A percentile compares a stretch with the other conserved stretches of the same genome.
Conservation (phyloP, 2,888 invertebrate genomes). For the Flabesymbios commensalis region DNA sequence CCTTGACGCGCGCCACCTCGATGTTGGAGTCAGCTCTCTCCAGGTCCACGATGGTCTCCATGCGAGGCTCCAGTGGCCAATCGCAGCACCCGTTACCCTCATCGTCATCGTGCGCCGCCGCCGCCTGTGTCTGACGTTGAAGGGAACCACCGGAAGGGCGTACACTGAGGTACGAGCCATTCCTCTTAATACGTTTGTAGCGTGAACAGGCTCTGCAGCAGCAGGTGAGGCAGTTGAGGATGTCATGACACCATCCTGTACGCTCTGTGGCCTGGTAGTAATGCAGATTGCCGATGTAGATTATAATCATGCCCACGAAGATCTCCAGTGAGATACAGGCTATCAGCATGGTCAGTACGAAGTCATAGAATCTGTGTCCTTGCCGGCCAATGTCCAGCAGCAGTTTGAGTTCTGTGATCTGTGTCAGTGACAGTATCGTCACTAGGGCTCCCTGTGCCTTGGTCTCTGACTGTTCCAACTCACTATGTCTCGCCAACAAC, state of each 20-base stretch:
- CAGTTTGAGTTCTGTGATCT: conserved; percentile 39
- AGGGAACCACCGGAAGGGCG: conserved; percentile 15
- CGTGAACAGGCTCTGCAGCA: conserved; percentile 28
- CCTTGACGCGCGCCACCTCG: conserved; percentile 36
- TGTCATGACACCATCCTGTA: conserved; percentile 17
- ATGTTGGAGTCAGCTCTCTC: conserved; percentile 38
- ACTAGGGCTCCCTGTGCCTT: conserved; percentile 40
- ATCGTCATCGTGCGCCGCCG: not conserved
- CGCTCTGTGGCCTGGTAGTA: conserved; percentile 26
- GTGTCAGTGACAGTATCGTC: conserved; percentile 37
- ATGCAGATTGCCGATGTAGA: conserved; percentile 39
- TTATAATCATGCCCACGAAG: conserved; percentile 40
- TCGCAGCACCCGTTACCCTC: conserved; percentile 23
- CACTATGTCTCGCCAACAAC: conserved; percentile 38
- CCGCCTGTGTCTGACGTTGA: not conserved
- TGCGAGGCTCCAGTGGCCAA: conserved; percentile 25
- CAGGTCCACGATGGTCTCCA: conserved; percentile 36
- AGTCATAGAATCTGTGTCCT: conserved; percentile 41
- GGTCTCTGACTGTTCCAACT: conserved; percentile 40
- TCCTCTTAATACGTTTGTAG: conserved; percentile 3
- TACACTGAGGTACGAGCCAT: not conserved
- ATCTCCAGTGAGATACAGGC: conserved; percentile 39
- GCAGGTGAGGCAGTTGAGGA: conserved; percentile 17
- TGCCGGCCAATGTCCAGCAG: conserved; percentile 39
- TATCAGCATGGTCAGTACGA: conserved; percentile 39